These are phyloP conservation scores for Spisula subtruncata DNA, from an alignment of 2,888 invertebrate genomes.

Conservation along the genomic window DNA sequence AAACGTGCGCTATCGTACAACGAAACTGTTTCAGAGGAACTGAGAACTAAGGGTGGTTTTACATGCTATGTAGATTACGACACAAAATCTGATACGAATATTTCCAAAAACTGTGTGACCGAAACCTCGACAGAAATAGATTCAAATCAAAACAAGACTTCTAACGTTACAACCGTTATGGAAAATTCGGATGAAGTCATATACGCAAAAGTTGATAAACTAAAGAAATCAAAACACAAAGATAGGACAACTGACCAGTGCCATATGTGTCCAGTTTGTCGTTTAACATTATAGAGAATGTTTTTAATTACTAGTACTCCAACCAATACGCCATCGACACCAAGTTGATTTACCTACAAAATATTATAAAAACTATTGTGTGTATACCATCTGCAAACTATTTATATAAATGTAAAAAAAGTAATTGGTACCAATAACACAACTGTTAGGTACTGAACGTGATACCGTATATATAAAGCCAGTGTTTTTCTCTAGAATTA, in stretches of 20 bases:
- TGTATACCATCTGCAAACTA: too few species aligned
- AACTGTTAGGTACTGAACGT: too few species aligned
- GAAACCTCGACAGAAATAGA: neutral
- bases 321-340: too few species aligned
- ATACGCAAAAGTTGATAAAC: conserved; percentile 35
- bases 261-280: conserved; percentile 11
- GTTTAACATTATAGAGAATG: neutral
- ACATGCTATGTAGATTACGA: conserved; percentile 26
- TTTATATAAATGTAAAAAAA: too few species aligned
- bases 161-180: neutral
- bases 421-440: too few species aligned
- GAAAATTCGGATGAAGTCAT: conserved; percentile 1
- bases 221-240: conserved; percentile 29
- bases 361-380: too few species aligned
- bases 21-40: neutral
- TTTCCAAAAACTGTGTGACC: neutral
- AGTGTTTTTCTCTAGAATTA: too few species aligned
- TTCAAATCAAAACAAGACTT: neutral
- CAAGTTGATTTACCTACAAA: too few species aligned
- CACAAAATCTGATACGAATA: neutral
- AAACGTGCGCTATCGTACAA: neutral
- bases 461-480: too few species aligned
- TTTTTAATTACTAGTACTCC: too few species aligned
- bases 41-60: neutral
- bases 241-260: neutral